Evolutionary conservation across 2,113 vertebrate genomes (phyloP).

Genomic region (Labrus mixtus): DNA sequence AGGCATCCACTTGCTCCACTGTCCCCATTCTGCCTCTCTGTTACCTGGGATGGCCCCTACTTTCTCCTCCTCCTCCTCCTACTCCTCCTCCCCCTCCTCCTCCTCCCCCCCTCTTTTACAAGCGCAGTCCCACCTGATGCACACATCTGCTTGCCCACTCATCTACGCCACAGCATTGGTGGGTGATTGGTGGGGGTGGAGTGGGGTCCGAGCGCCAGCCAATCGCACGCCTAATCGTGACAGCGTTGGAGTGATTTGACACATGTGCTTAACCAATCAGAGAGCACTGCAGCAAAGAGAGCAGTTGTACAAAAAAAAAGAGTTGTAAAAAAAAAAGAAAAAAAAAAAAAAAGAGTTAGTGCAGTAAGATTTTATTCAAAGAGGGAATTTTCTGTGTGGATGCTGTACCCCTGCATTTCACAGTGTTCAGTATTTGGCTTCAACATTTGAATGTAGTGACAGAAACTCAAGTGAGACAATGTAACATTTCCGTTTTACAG

Average conservation of each 20-base stretch:
- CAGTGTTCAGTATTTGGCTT: not conserved
- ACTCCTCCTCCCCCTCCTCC: constrained; percentile 7
- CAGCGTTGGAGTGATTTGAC: constrained; percentile 71
- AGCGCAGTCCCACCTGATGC: constrained; percentile 67
- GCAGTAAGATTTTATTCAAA: constrained; percentile 32
- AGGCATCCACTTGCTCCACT: constrained; percentile 32
- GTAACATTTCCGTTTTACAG: not conserved
- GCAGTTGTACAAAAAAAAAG: constrained; percentile 33
- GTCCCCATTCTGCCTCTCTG: constrained; percentile 27
- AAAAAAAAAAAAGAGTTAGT: constrained; percentile 24
- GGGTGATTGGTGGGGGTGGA: constrained; percentile 47
- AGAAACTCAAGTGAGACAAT: not conserved
- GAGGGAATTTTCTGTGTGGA: constrained; percentile 4
- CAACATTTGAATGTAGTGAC: not conserved
- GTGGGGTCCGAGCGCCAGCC: constrained; percentile 48
- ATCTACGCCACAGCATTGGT: constrained; percentile 45
- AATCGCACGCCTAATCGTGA: constrained; percentile 55
- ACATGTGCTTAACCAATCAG: constrained; percentile 73
- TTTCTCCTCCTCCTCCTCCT: constrained; percentile 8
- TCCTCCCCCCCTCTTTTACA: constrained; percentile 1
- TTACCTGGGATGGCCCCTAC: constrained; percentile 52
- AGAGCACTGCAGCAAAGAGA: constrained; percentile 79
- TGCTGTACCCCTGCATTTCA: constrained; percentile 15
- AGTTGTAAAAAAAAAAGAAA: constrained; percentile 6
- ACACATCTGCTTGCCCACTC: constrained; percentile 59